phyloP scores from a whole-genome alignment of 2,113 vertebrate species.

The Antechinus stuartii region DNA sequence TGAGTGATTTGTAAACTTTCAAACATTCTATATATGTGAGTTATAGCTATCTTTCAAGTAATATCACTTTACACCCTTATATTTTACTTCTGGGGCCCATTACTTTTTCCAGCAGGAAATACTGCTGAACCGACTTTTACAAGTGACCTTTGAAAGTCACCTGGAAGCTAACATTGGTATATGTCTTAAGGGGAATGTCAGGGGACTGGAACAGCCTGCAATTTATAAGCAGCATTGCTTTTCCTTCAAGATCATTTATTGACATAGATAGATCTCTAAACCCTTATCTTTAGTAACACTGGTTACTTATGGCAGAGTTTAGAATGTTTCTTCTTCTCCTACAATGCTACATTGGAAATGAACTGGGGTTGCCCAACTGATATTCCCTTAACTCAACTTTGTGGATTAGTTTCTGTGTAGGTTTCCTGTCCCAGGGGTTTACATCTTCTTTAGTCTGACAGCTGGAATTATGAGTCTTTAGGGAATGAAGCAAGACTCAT shows the following conservation, averaged over 20 bases:
- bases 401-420: constrained; percentile 32
- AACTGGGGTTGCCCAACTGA: neutral
- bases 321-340: constrained; percentile 4
- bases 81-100: neutral
- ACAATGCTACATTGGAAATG: neutral
- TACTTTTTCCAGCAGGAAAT: neutral
- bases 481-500: constrained; percentile 7
- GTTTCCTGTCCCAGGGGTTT: constrained; percentile 18
- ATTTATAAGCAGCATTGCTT: neutral
- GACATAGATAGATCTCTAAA: constrained; percentile 9
- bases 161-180: neutral
- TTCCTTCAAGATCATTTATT: neutral
- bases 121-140: neutral
- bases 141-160: constrained; percentile 26
- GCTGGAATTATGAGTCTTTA: constrained; percentile 22
- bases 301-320: constrained; percentile 21
- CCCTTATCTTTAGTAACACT: constrained; percentile 1
- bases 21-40: neutral
- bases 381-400: constrained; percentile 24
- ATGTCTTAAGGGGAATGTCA: constrained; percentile 16
- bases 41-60: neutral
- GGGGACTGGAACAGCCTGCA: constrained; percentile 11
- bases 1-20: neutral
- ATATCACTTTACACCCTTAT: neutral
- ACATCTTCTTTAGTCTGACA: neutral